phyloP scores from a whole-genome alignment of 2,797 vertebrate genomes.

The Poecile montanus region DNA sequence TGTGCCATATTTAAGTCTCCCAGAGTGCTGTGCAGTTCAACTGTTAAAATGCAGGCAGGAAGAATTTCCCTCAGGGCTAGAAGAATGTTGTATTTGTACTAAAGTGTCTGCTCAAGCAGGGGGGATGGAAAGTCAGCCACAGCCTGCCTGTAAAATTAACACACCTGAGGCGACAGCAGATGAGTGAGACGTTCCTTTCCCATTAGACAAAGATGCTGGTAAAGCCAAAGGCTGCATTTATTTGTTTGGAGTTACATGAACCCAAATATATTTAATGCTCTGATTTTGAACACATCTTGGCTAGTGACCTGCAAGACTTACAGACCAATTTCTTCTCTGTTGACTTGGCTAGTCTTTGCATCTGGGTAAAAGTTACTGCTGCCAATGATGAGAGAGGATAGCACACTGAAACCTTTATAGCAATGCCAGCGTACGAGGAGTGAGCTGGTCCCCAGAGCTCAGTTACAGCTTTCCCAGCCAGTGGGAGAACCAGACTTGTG shows the following conservation, averaged over 20 bases:
- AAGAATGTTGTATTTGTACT: slow-evolving; percentile 62
- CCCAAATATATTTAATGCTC: neutral
- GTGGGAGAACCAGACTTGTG: neutral
- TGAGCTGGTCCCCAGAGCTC: neutral
- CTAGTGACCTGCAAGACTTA: neutral
- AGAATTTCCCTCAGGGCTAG: slow-evolving; percentile 50
- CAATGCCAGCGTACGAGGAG: accelerated
- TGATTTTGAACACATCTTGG: neutral
- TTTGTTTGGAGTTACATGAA: neutral
- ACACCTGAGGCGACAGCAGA: slow-evolving; percentile 28
- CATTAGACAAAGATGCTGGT: neutral
- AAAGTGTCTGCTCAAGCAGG: neutral
- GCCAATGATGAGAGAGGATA: neutral
- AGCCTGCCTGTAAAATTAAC: slow-evolving; percentile 5
- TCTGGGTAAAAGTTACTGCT: neutral
- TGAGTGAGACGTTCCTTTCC: neutral
- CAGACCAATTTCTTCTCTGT: neutral
- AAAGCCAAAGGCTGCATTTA: neutral
- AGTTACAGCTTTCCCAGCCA: neutral
- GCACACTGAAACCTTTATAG: neutral
- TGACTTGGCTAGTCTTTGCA: neutral
- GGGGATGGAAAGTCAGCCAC: slow-evolving; percentile 12
- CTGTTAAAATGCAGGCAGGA: slow-evolving; percentile 53
- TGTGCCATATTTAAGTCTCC: slow-evolving; percentile 62
- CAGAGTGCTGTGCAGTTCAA: slow-evolving; percentile 1